Base-by-base conservation (phyloP, 2,888 invertebrate genomes). In the Dryadula phaetusa region DNA sequence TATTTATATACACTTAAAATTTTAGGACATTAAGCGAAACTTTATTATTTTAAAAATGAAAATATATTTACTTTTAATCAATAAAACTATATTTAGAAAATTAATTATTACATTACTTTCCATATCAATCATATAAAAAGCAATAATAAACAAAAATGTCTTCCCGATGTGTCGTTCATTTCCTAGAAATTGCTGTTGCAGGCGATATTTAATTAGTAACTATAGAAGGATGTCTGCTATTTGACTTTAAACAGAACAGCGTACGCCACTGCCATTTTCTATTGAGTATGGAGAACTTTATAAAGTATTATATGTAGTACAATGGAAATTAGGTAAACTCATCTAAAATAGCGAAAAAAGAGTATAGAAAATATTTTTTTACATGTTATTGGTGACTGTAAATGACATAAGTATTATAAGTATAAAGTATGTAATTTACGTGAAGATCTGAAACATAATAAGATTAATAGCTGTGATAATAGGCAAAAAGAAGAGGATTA, bases 191-290 rank as follows among this genome's bases (percentile, higher is more conserved):
- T 28, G 12, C 20, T 5, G 22, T 8, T 20, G 16, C 22, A 56
- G 8, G 2, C 46, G 18, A 28, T n/a, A n/a, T 25, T 40, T 56
- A 16, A 56, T 25, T 37, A 37, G 18, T 20, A 18, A 20, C 34
- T 37, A 20, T 37, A 14, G 20, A n/a, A 22, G 40, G 40, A 56
- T 25, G 22, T 40, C 22, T 40, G 18, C 56, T 56, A 40, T 56
- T 56, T 40, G 40, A 40, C 40, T 56, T 56, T 40, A n/a, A 56
- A 22, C 37, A 7, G 5, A n/a, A n/a, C n/a, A n/a, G n/a, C n/a
- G n/a, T 10, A 32, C 37, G 22, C 20, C 22, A 20, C 14, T 20
- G 8, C 20, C 12, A 16, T 16, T 47, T 47, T 22, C 47, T 28
- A 28, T 28, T 16, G 16, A 42, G 4, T 40, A n/a, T 40, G 4